Conservation (phyloP, 2,797 vertebrate species). For the Coregonus sp. region DNA sequence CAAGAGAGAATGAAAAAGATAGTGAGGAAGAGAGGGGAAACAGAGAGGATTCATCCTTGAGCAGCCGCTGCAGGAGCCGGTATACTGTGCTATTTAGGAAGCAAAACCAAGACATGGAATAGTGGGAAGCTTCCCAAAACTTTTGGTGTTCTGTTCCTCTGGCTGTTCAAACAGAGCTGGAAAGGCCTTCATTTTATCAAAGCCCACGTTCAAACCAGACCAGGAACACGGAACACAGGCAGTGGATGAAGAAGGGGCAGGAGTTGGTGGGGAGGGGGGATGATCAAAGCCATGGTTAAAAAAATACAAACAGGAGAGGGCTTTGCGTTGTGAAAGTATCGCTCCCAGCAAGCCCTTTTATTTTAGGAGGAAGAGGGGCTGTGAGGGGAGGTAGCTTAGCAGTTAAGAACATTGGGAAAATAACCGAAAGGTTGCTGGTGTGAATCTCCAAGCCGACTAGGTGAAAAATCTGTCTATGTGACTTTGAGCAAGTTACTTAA, state of each 20-base stretch:
- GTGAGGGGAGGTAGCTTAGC: neutral
- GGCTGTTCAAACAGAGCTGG: neutral
- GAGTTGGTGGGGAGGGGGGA: neutral
- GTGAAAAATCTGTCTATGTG: too few species aligned
- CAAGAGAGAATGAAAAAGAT: neutral
- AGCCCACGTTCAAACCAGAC: conserved; percentile 1
- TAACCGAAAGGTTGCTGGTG: too few species aligned
- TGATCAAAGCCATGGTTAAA: neutral
- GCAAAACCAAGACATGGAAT: neutral
- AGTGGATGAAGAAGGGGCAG: neutral
- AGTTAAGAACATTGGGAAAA: too few species aligned
- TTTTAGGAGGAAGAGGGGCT: conserved; percentile 9
- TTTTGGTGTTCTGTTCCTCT: neutral
- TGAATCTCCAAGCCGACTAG: too few species aligned
- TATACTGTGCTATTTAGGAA: conserved; percentile 2
- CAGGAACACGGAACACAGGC: conserved; percentile 1
- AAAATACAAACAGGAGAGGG: neutral
- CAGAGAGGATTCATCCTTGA: neutral
- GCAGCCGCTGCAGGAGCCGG: neutral
- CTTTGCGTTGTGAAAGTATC: neutral
- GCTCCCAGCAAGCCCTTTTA: neutral
- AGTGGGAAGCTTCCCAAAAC: neutral
- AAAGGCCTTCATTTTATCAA: neutral
- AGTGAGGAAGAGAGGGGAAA: neutral
- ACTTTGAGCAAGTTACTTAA: too few species aligned